These are phyloP conservation scores for Pseudomugil tenellus DNA, from an alignment of 2,797 vertebrate genomes.

Conservation along the genomic window DNA sequence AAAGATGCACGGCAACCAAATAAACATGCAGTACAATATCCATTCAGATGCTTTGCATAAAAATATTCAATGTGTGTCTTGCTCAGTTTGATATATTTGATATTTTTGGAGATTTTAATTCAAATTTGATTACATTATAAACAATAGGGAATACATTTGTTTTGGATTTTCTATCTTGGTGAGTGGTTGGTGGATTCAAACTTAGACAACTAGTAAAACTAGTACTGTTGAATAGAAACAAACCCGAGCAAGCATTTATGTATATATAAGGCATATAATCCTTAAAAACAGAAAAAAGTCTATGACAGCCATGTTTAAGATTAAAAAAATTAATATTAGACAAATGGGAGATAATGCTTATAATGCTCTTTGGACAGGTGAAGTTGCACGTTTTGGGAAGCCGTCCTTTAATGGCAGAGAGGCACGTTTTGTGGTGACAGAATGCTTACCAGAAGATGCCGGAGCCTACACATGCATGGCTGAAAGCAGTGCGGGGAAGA, in stretches of 20 bases:
- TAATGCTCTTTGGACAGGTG: constrained; percentile 66
- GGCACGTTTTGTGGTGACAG: constrained; percentile 71
- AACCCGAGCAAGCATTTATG: background rate
- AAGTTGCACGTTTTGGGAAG: constrained; percentile 69
- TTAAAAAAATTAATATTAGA: background rate
- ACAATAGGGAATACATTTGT: background rate
- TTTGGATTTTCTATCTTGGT: background rate
- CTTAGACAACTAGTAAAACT: background rate
- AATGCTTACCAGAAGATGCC: constrained; percentile 81
- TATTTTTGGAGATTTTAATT: background rate
- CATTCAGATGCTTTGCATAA: background rate
- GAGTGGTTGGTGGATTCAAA: background rate
- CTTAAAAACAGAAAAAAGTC: background rate
- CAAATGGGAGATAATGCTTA: background rate
- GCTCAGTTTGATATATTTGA: background rate
- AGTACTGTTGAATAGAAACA: background rate
- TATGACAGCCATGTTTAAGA: background rate
- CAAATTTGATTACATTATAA: background rate
- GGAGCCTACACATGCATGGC: constrained; percentile 82
- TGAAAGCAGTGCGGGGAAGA: constrained; percentile 77
- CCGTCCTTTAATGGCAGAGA: constrained; percentile 61
- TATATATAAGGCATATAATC: background rate
- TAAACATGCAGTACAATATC: background rate
- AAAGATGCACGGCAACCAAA: background rate
- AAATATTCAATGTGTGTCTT: background rate